Evolutionary conservation across 2,797 vertebrate genomes (phyloP), one percentile per base, ranked within the genome.

Genomic region (Typhlichthys eigenmanni): DNA sequence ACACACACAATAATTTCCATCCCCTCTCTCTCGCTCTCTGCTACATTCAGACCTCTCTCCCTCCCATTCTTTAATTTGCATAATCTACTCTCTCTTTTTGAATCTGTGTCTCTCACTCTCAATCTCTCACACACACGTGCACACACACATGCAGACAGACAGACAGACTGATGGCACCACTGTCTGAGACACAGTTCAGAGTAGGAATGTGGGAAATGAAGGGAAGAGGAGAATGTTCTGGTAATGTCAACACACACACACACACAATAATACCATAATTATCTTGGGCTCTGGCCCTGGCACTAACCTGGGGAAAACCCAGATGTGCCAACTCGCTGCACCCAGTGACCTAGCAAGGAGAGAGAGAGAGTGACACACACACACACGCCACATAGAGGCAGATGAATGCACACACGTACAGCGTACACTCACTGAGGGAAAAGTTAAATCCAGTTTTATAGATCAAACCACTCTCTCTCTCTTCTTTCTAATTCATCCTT

Each of bases 291-390:
- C 79, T 78, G 81, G 84, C 80, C 80, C 86, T 88, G 87, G 84
- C 85, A 79, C 78, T 72, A 83, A 85, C 80, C 77, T 85, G 85
- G 83, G 88, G 83, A 89, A 91, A 88, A 86, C 84, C 85, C 85
- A 71, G 72, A 81, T 84, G 81, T 85, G 83, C 85, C 87, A 91
- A 82, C 82, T 85, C 71, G 71, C 80, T 91, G 87, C 80, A 88
- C 87, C 77, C 83, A 5, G 32, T 88, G 86, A 89, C 86, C 87
- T 83, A 68, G 69, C 69, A 72, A 71, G 24, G 24, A 24, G 38
- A 38, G 34, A 8, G 34, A 13, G 2, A 29, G 6, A 4, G 7
- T 54, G 52, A 24, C 24, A 68, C 60, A 61, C n/a, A 49, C 24
- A 60, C 58, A 60, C 24, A 77, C 71, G 64, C 72, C 73, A 67